phyloP scores from a whole-genome alignment of 2,797 vertebrate species.

The Sardinella longiceps region DNA sequence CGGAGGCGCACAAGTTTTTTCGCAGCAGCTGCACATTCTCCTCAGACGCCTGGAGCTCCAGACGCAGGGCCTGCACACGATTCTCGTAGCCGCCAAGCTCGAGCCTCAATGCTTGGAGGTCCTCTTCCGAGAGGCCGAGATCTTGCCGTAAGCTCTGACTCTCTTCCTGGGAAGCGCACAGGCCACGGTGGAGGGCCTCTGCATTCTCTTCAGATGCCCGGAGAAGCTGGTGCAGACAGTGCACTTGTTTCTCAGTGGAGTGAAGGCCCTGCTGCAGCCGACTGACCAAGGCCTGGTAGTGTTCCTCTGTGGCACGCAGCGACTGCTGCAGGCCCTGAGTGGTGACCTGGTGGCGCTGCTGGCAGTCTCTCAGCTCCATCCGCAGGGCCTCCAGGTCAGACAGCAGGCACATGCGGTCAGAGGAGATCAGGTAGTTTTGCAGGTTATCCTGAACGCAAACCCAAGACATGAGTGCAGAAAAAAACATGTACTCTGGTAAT shows the following conservation, averaged over 20 bases:
- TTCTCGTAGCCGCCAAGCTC: neutral
- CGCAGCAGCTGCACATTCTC: neutral
- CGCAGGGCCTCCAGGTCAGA: neutral
- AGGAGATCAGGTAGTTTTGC: neutral
- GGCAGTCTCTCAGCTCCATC: conserved; percentile 11
- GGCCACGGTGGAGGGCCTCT: neutral
- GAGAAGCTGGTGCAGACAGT: conserved; percentile 3
- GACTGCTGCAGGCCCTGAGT: conserved; percentile 11
- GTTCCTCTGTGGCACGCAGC: neutral
- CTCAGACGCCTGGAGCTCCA: neutral
- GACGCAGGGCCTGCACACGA: neutral
- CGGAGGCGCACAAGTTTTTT: neutral
- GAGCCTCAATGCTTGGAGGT: neutral
- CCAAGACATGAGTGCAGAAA: neutral
- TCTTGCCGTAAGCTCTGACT: neutral
- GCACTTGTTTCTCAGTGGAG: neutral
- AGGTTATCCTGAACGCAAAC: neutral
- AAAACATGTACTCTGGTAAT: no score
- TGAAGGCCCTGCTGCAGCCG: conserved; percentile 18
- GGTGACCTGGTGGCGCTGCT: neutral
- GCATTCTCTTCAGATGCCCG: neutral
- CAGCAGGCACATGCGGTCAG: neutral
- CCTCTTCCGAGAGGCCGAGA: neutral
- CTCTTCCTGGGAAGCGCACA: neutral
- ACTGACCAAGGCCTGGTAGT: neutral